Base-by-base conservation (phyloP, 2,113 vertebrate species). In the Plotosus lineatus region DNA sequence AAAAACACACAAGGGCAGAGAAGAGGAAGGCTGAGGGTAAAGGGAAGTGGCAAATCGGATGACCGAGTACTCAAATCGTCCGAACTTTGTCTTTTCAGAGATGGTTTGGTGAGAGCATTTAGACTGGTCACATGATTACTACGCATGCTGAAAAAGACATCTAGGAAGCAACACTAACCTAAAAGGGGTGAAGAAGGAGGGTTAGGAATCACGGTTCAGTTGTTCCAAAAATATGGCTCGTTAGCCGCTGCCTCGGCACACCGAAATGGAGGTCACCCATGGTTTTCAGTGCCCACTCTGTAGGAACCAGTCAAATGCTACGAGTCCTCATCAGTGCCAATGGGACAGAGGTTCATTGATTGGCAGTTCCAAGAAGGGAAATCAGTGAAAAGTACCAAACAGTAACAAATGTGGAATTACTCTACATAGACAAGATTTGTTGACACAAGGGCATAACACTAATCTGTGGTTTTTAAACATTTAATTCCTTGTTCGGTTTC, bases 11-110 rank as follows among this genome's bases (percentile, higher is more conserved):
- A 66, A 85, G 77, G n/a, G 72, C 56, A 73, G 48, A n/a, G 75
- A 38, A 56, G 46, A 61, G n/a, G 73, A 76, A 4, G 50, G 76
- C 36, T 65, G n/a, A 23, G 73, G 69, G 51, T 72, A 58, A 19
- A 48, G n/a, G 60, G 51, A 60, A 10, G 77, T 21, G 74, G 51
- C 36, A 6, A 65, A 76, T 48, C 26, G 38, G 65, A 79, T 61
- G 36, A 40, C 75, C 31, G 69, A 44, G 40, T 9, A 31, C 68
- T 56, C 31, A 7, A 58, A 44, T 38, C 12, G 40, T 50, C 60
- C 58, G 77, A 79, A 76, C 80, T 76, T 85, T n/a, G 14, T 85
- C 66, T 75, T 42, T 53, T 65, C 77, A 71, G 56, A 85, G 58
- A 82, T 19, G 46, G 28, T 81, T 78, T 19, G n/a, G 75, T 19